Base-by-base conservation (phyloP, 2,113 vertebrate species). In the Pogonocichla stellata region DNA sequence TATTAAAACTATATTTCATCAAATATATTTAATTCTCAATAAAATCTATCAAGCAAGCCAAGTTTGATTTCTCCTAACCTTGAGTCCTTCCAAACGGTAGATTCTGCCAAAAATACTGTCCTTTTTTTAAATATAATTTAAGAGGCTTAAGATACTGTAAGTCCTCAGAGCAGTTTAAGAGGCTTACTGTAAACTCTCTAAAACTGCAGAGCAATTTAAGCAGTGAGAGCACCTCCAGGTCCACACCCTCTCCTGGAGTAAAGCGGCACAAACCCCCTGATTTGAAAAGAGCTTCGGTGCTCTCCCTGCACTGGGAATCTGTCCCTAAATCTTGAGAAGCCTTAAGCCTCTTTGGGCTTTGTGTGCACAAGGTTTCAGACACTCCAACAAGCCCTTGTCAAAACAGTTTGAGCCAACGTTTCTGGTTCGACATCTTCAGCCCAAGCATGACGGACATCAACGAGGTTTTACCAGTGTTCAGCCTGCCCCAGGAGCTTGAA, bases 121-220 rank as follows among this genome's bases (percentile, higher is more conserved):
- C 45, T 11, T 33, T 75, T 95, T 95, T 93, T 18, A 86, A 95
- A 95, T 93, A 84, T 93, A 47, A 94, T 90, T 96, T 94, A 94
- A 95, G 95, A 95, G 45, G 94, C 88, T 97, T 96, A 95, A 86
- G 90, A 80, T 92, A 90, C 81, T 97, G 72, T 95, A 95, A 96
- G 80, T 94, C 75, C 86, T 95, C 48, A 66, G 82, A 95, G 88
- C 72, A 92, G 85, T 93, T 96, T 97, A 97, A 96, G 93, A 96
- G 83, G 94, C 93, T 93, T 96, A 95, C 95, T 88, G 56, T 92
- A 96, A 97, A 94, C 90, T 81, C 78, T 66, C 87, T 94, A 91
- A 93, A 96, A 96, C 88, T 93, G 90, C 93, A 88, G 93, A 96
- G 95, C 86, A 96, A 90, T 96, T 93, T 86, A 38, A 96, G 93